Percentiles rank a stretch among this genome's conserved stretches.
These are phyloP conservation scores for Ginglymostoma cirratum DNA, from an alignment of 2,113 vertebrate species.

Conservation along the genomic window DNA sequence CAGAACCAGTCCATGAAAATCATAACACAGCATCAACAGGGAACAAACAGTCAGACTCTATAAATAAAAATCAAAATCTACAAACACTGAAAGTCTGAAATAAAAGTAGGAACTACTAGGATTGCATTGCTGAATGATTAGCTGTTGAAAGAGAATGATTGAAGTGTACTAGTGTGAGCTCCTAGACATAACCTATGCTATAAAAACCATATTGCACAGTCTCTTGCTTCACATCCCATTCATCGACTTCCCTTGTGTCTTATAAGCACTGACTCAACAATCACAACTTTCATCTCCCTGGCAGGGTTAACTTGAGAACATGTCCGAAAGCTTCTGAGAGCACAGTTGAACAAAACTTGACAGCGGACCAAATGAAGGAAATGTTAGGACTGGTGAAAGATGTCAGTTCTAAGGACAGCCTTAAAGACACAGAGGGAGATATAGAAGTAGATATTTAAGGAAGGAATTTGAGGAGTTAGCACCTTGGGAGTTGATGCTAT, in stretches of 20 bases:
- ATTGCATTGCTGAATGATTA: background rate
- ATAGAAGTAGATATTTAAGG: background rate
- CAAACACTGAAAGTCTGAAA: background rate
- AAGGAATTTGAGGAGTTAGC: background rate
- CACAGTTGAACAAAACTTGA: background rate
- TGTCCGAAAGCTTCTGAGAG: background rate
- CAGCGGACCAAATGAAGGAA: background rate
- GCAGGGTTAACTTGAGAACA: too few relatives aligned
- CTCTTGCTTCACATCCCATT: background rate
- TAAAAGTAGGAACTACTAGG: background rate
- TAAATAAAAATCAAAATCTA: background rate
- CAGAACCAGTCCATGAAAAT: background rate
- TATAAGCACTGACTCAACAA: background rate
- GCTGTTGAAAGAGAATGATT: conserved; percentile 5
- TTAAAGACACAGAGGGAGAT: background rate
- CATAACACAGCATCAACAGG: background rate
- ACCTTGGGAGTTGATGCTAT: background rate
- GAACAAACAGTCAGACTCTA: background rate
- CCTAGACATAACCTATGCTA: background rate
- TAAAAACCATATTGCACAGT: background rate
- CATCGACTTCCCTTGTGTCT: background rate
- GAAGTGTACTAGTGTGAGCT: background rate
- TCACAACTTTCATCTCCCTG: background rate
- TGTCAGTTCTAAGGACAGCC: background rate
- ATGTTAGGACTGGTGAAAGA: too few relatives aligned